Evolutionary conservation across 2,888 invertebrate species (phyloP).

Genomic region (Microplitis manilae): DNA sequence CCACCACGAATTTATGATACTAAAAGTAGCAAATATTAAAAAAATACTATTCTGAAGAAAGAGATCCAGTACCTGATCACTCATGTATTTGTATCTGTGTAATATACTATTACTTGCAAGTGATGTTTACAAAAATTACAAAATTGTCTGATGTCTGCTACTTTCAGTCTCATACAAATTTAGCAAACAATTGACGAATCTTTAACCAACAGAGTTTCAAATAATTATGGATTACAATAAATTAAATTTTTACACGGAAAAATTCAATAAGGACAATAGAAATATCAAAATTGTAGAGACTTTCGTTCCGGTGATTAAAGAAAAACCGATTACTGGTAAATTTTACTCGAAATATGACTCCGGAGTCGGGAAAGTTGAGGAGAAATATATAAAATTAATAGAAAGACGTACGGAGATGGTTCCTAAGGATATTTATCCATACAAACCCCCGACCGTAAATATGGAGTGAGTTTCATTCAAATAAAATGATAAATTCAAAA

Average conservation of each 20-base stretch:
- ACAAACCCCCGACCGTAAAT: constrained; percentile 61
- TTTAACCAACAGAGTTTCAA: background rate
- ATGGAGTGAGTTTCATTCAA: constrained; percentile 59
- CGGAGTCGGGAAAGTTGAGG: constrained; percentile 40
- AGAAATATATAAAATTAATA: constrained; percentile 59
- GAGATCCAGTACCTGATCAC: too few species aligned
- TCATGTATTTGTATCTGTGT: too few species aligned
- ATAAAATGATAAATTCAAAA: constrained; percentile 32
- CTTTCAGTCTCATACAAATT: too few species aligned
- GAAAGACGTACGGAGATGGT: constrained; percentile 48
- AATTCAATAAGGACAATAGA: constrained; percentile 60
- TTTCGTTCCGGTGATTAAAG: constrained; percentile 53
- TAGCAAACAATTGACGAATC: background rate
- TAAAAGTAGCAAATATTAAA: too few species aligned
- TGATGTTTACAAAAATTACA: too few species aligned
- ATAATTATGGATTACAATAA: constrained; percentile 42
- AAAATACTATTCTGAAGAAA: too few species aligned
- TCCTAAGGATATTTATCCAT: constrained; percentile 60
- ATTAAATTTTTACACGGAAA: constrained; percentile 60
- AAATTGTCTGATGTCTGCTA: too few species aligned
- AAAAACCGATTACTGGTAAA: constrained; percentile 59
- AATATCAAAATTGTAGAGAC: constrained; percentile 54
- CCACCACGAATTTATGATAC: too few species aligned
- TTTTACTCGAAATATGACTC: constrained; percentile 66
- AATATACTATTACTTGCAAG: too few species aligned